These are phyloP conservation scores for Melolontha melolontha DNA, from an alignment of 2,888 invertebrate species.

Conservation along the genomic window DNA sequence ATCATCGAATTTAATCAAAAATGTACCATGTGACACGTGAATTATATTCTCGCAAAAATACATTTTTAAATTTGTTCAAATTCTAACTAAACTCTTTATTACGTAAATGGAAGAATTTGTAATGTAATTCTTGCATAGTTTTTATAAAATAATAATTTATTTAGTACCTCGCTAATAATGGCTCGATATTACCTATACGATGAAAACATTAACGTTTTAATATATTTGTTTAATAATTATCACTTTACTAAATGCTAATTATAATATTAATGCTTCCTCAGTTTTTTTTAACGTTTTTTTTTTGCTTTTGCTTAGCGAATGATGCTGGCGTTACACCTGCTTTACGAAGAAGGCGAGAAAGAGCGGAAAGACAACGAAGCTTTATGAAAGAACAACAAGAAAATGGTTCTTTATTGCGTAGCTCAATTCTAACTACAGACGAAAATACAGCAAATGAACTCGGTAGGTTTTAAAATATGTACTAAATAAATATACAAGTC, in stretches of 20 bases:
- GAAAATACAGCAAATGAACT: conserved; percentile 57
- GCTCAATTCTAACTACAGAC: conserved; percentile 60
- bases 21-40: too few species aligned
- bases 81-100: too few species aligned
- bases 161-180: too few species aligned
- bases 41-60: too few species aligned
- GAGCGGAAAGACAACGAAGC: conserved; percentile 86
- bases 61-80: too few species aligned
- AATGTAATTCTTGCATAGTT: too few species aligned
- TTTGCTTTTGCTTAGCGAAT: conserved; percentile 60
- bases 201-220: too few species aligned
- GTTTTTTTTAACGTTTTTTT: conserved; percentile 22
- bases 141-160: too few species aligned
- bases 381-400: conserved; percentile 87
- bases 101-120: too few species aligned
- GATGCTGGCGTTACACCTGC: conserved; percentile 86
- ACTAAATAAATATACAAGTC: not conserved
- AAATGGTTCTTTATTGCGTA: conserved; percentile 68
- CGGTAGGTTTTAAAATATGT: conserved; percentile 54
- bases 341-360: conserved; percentile 81
- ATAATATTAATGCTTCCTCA: conserved; percentile 4
- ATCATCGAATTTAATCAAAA: too few species aligned
- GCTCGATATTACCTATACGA: too few species aligned
- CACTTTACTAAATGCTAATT: not conserved
- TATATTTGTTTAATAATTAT: too few species aligned